Conservation (phyloP, 2,797 vertebrate genomes). For the Pteronotus mesoamericanus region DNA sequence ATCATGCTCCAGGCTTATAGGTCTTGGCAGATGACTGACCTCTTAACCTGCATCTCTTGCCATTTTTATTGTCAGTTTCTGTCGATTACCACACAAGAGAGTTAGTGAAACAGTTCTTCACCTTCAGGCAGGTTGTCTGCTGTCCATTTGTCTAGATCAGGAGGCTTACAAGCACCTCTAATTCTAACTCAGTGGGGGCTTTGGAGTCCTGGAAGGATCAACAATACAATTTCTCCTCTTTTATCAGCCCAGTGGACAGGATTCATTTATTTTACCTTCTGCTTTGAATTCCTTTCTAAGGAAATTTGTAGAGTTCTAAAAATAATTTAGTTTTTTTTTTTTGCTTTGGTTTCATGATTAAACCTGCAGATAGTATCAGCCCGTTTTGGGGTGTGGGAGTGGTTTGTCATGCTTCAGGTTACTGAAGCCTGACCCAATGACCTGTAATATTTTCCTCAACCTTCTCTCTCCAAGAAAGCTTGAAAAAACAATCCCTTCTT, state of each 20-base stretch:
- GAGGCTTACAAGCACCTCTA: not conserved
- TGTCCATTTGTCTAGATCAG: slow-evolving; percentile 63
- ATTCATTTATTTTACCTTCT: slow-evolving; percentile 55
- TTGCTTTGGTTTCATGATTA: slow-evolving; percentile 5
- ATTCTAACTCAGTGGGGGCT: slow-evolving; percentile 13
- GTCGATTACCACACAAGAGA: not conserved
- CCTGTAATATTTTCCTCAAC: not conserved
- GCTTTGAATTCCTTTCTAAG: not conserved
- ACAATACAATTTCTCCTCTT: slow-evolving; percentile 38
- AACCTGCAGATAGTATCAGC: not conserved
- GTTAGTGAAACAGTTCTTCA: slow-evolving; percentile 35
- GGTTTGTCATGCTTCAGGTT: not conserved
- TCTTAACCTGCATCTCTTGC: not conserved
- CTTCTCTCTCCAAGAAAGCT: slow-evolving; percentile 1
- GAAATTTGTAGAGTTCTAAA: not conserved
- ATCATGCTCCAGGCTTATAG: not conserved
- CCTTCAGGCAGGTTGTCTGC: slow-evolving; percentile 38
- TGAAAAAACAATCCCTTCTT: not conserved
- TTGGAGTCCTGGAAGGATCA: not conserved
- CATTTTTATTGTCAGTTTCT: slow-evolving; percentile 23
- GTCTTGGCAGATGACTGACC: slow-evolving; percentile 21
- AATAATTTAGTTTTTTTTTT: not conserved
- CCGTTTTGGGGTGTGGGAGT: not conserved
- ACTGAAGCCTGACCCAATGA: slow-evolving; percentile 17
- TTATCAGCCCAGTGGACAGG: slow-evolving; percentile 40